Conservation (phyloP, 2,797 vertebrate genomes). For the Anguilla anguilla region DNA sequence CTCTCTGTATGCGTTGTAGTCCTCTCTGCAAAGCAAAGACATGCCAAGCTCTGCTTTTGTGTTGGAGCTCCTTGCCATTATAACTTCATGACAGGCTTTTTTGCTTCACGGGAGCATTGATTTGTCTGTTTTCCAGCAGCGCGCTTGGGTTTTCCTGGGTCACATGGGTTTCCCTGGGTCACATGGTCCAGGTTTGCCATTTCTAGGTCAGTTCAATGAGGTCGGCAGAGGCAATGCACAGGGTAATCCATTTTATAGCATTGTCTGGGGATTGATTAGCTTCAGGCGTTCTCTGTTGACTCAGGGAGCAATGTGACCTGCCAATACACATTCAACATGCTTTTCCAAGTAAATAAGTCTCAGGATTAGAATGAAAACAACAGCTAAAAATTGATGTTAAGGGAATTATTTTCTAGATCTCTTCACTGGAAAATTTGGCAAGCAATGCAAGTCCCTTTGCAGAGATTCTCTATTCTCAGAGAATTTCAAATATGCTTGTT, state of each 20-base stretch:
- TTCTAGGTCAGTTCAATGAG: slow-evolving; percentile 22
- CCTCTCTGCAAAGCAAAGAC: slow-evolving; percentile 45
- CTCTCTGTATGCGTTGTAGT: slow-evolving; percentile 51
- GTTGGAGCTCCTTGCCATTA: not conserved
- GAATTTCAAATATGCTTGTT: not conserved
- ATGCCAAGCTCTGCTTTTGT: not conserved
- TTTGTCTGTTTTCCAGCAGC: not conserved
- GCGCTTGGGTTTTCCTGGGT: not conserved
- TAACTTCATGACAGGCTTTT: not conserved
- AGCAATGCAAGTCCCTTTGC: not conserved
- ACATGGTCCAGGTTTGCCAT: not conserved
- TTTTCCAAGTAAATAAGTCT: not conserved
- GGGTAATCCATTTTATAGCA: slow-evolving; percentile 21
- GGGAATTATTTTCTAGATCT: not conserved
- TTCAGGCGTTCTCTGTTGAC: not conserved
- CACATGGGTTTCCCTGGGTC: not conserved
- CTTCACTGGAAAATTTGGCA: not conserved
- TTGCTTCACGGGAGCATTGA: not conserved
- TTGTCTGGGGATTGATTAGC: slow-evolving; percentile 1
- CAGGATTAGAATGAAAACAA: not conserved
- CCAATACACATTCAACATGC: not conserved
- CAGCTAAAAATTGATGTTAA: not conserved
- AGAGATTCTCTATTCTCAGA: not conserved
- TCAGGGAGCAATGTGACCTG: not conserved
- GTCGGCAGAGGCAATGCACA: not conserved